A percentile compares a stretch with the other conserved stretches of the same genome.
phyloP scores from a whole-genome alignment of 1,140 invertebrate species.

The Hermatobates lingyangjiaoensis region DNA sequence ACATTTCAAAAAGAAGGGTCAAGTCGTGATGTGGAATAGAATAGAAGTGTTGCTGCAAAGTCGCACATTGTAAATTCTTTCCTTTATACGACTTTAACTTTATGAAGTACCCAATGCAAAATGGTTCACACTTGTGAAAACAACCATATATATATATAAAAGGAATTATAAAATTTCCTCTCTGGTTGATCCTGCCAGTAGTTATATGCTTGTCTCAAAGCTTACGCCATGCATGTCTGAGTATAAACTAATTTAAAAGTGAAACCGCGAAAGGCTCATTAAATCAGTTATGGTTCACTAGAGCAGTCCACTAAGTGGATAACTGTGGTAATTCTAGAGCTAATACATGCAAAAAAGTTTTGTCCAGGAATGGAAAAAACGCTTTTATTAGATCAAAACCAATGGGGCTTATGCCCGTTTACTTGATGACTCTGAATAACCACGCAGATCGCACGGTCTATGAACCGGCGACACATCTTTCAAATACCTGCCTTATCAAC shows the following conservation, averaged over 20 bases:
- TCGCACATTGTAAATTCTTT: no score
- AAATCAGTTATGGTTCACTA: constrained; percentile 34
- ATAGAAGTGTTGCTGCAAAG: no score
- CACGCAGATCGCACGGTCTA: constrained; percentile 51
- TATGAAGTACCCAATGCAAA: no score
- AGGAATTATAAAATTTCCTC: no score
- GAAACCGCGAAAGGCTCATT: constrained; percentile 65
- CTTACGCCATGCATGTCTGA: constrained; percentile 63
- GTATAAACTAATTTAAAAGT: constrained; percentile 45
- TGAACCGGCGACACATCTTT: constrained; percentile 56
- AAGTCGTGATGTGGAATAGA: no score
- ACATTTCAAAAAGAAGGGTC: no score
- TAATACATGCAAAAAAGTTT: constrained; percentile 58
- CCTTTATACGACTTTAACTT: no score
- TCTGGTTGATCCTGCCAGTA: constrained; percentile 52
- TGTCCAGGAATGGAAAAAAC: constrained; percentile 42
- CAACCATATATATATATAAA: no score
- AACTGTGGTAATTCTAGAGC: constrained; percentile 76
- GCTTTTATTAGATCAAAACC: constrained; percentile 56
- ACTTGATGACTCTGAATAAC: constrained; percentile 65
- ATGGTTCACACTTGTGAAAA: no score
- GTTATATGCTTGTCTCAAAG: constrained; percentile 60
- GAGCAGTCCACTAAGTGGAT: constrained; percentile 54
- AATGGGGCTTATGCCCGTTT: constrained; percentile 34
- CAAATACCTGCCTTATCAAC: constrained; percentile 78